Evolutionary conservation across 2,113 vertebrate genomes (phyloP).

Genomic region (Cranoglanis bouderius): DNA sequence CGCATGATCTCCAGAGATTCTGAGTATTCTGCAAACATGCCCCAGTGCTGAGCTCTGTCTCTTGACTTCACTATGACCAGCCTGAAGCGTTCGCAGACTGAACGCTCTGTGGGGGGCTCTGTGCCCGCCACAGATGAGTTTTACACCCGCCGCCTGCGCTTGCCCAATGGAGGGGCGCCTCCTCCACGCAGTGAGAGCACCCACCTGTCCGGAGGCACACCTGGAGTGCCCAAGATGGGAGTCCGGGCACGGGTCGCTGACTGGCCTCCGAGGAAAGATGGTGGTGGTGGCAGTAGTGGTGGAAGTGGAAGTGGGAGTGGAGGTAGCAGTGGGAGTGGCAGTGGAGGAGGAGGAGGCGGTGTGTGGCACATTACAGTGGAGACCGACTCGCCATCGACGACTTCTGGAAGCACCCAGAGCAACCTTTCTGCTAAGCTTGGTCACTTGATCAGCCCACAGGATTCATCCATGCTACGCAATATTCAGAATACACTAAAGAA

Average conservation of each 20-base stretch:
- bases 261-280: conserved; percentile 96
- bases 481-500: conserved; percentile 94
- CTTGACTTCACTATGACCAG: conserved; percentile 88
- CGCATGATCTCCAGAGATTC: conserved; percentile 43
- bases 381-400: conserved; percentile 81
- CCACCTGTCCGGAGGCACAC: conserved; percentile 89
- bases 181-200: conserved; percentile 92
- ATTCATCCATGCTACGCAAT: conserved; percentile 96
- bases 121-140: conserved; percentile 90
- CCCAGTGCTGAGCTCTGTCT: conserved; percentile 48
- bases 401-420: conserved; percentile 73
- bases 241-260: conserved; percentile 96
- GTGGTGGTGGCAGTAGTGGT: conserved; percentile 73
- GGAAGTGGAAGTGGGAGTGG: conserved; percentile 72
- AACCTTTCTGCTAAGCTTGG: conserved; percentile 84
- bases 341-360: conserved; percentile 68
- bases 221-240: conserved; percentile 98
- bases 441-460: conserved; percentile 88
- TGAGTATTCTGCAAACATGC: conserved; percentile 42
- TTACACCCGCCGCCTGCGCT: conserved; percentile 92
- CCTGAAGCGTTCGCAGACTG: conserved; percentile 97
- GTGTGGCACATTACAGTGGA: conserved; percentile 81
- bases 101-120: conserved; percentile 89
- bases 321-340: conserved; percentile 67
- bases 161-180: conserved; percentile 92